Percentiles rank a stretch among this genome's conserved stretches.
Evolutionary conservation across 2,888 invertebrate genomes (phyloP).

Genomic region (Papilio gigon): DNA sequence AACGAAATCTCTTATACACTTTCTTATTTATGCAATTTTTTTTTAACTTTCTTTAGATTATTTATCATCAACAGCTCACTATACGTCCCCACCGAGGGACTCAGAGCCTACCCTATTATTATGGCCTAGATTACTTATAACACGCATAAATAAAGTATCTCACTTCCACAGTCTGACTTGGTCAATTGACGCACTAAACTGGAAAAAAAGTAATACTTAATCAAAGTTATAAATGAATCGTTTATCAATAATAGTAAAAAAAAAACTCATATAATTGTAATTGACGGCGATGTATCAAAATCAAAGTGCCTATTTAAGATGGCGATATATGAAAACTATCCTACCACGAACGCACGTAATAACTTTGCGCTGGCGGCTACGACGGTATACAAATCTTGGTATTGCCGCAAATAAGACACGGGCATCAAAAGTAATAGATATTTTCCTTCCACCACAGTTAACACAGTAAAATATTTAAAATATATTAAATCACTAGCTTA

Average conservation of each 20-base stretch:
- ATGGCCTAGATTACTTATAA: too few relatives aligned
- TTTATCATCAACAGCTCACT: too few relatives aligned
- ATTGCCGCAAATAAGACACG: background rate
- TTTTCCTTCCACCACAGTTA: background rate
- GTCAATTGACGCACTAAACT: background rate
- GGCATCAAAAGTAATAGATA: background rate
- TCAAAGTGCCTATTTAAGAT: conserved; percentile 26
- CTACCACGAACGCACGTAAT: conserved; percentile 8
- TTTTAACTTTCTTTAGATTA: too few relatives aligned
- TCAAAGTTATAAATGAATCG: too few relatives aligned
- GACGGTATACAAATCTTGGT: background rate
- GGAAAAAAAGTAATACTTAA: too few relatives aligned
- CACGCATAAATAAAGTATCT: too few relatives aligned
- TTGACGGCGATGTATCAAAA: conserved; percentile 17
- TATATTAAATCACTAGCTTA: background rate
- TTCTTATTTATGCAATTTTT: too few relatives aligned
- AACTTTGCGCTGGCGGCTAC: background rate
- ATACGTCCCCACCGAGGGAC: too few relatives aligned
- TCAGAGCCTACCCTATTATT: too few relatives aligned
- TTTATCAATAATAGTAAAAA: too few relatives aligned
- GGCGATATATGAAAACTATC: conserved; percentile 18
- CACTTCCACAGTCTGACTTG: too few relatives aligned
- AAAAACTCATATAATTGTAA: background rate
- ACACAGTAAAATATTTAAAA: background rate
- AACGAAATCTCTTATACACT: background rate